phyloP scores from a whole-genome alignment of 1,140 invertebrate genomes.

The Campoletis sonorensis region DNA sequence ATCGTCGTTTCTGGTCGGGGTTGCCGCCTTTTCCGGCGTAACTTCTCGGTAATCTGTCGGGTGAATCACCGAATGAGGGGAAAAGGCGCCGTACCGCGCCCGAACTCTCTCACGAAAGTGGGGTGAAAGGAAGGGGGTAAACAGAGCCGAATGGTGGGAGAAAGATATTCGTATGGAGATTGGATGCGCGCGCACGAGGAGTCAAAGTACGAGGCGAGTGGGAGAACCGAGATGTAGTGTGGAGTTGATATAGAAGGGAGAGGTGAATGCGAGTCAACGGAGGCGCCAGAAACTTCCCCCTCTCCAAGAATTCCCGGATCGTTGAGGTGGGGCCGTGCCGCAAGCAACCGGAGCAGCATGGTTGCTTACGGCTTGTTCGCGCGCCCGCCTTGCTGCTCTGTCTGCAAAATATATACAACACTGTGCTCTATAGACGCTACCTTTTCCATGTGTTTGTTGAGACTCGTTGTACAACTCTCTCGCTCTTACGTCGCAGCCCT shows the following conservation, averaged over 20 bases:
- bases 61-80: conserved; percentile 36
- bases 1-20: conserved; percentile 12
- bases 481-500: conserved; percentile 38
- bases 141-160: conserved; percentile 22
- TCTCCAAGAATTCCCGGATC: conserved; percentile 57
- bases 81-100: conserved; percentile 30
- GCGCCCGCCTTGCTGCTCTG: conserved; percentile 46
- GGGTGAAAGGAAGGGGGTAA: not conserved
- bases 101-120: not conserved
- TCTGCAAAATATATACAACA: conserved; percentile 15
- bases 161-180: conserved; percentile 8
- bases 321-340: conserved; percentile 52
- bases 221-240: not conserved
- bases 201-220: conserved; percentile 21
- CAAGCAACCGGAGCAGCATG: conserved; percentile 13
- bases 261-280: conserved; percentile 45
- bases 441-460: not conserved
- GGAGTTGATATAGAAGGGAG: not conserved
- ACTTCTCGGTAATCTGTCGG: conserved; percentile 49
- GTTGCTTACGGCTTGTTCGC: conserved; percentile 43
- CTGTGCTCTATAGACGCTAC: not conserved
- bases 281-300: conserved; percentile 53
- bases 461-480: not conserved
- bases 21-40: conserved; percentile 48
- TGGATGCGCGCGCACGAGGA: conserved; percentile 47